These are phyloP conservation scores for Virgularia gustaviana DNA, from an alignment of 92 coral and sea anemone genomes.

Conservation along the genomic window DNA sequence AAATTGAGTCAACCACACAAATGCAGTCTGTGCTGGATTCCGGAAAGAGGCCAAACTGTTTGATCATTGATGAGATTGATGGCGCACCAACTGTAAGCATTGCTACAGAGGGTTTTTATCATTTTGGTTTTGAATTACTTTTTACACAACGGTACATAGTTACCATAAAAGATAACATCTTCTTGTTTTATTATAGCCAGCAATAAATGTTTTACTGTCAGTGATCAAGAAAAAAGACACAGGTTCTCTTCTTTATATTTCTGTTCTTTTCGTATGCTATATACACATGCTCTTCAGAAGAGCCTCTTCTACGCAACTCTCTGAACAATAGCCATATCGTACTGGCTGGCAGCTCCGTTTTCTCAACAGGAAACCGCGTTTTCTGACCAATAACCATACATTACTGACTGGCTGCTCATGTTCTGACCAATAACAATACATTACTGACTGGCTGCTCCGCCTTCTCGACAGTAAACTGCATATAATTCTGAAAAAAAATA, in stretches of 20 bases:
- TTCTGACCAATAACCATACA: no score
- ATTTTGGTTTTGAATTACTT: neutral
- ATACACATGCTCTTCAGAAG: no score
- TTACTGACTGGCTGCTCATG: no score
- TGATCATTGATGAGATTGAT: constrained; percentile 96
- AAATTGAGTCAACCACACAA: constrained; percentile 86
- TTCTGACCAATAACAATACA: constrained; percentile 9
- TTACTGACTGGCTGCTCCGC: no score
- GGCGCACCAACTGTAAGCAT: constrained; percentile 93
- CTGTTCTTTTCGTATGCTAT: no score
- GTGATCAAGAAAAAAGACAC: constrained; percentile 81
- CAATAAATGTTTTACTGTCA: constrained; percentile 85
- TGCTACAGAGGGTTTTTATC: neutral
- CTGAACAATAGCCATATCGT: no score
- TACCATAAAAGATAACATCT: no score
- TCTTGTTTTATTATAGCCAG: constrained; percentile 63
- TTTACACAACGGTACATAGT: neutral
- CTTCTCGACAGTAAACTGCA: no score
- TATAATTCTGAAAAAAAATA: neutral
- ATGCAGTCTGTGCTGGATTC: constrained; percentile 92
- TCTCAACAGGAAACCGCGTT: no score
- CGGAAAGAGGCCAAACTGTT: constrained; percentile 88
- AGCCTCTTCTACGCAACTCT: no score
- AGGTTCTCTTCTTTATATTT: constrained; percentile 45
- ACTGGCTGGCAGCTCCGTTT: no score